These are phyloP conservation scores for Clarias batrachus DNA, from an alignment of 2,113 vertebrate species.

Conservation along the genomic window DNA sequence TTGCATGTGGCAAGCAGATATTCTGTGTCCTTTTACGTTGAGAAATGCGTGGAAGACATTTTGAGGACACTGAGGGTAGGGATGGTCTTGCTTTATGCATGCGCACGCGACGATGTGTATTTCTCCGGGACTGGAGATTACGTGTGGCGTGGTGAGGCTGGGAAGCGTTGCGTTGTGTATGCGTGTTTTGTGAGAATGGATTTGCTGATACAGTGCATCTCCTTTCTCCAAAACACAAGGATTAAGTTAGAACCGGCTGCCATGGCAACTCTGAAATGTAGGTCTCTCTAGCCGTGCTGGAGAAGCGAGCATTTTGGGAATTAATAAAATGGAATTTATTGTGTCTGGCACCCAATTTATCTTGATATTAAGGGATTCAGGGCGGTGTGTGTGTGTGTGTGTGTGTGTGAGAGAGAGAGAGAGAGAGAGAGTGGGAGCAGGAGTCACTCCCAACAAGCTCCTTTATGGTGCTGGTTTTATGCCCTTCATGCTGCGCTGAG, in stretches of 20 bases:
- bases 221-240: constrained; percentile 44
- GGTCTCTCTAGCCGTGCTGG: constrained; percentile 66
- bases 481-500: constrained; percentile 50
- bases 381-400: constrained; percentile 39
- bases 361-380: constrained; percentile 70
- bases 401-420: constrained; percentile 27
- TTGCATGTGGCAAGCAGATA: constrained; percentile 1
- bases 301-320: constrained; percentile 64
- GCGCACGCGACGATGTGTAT: neutral
- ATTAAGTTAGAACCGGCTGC: constrained; percentile 59
- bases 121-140: constrained; percentile 17
- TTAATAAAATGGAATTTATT: constrained; percentile 77
- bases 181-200: constrained; percentile 21
- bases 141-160: neutral
- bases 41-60: constrained; percentile 16
- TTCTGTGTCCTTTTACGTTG: neutral
- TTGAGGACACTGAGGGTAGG: constrained; percentile 33
- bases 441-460: constrained; percentile 50
- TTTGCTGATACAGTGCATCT: constrained; percentile 46
- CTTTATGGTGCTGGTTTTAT: constrained; percentile 61
- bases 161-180: neutral
- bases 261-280: constrained; percentile 75
- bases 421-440: constrained; percentile 22
- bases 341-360: constrained; percentile 75
- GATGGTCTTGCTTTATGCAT: neutral